These are phyloP conservation scores for Fregetta grallaria DNA, from an alignment of 2,113 vertebrate genomes.

Conservation along the genomic window DNA sequence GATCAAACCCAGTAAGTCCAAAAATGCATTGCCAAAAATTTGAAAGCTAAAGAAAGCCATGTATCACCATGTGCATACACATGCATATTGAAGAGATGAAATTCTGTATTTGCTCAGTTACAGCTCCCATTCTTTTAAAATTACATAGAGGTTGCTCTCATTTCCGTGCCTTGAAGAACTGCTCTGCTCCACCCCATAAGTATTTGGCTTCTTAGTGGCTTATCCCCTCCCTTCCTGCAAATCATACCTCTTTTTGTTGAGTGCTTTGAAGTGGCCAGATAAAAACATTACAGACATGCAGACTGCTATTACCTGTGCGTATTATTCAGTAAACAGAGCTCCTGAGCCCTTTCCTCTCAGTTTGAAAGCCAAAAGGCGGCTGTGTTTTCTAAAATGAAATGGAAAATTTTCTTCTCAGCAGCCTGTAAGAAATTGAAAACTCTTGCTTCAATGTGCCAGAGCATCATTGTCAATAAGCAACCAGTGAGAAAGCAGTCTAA, in stretches of 20 bases:
- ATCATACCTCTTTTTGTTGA: neutral
- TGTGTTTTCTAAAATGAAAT: neutral
- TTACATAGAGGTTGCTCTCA: neutral
- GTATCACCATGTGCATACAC: neutral
- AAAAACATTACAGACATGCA: neutral
- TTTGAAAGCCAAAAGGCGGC: neutral
- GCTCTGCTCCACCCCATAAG: neutral
- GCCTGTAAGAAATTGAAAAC: neutral
- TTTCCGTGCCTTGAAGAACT: neutral
- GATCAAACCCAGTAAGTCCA: neutral
- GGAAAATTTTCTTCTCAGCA: neutral
- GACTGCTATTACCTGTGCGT: neutral
- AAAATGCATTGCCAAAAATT: neutral
- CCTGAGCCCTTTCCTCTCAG: neutral
- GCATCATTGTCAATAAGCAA: neutral
- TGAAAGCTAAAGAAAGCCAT: neutral
- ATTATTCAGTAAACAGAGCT: neutral
- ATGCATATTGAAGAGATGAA: neutral
- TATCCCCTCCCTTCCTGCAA: neutral
- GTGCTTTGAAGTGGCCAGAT: neutral
- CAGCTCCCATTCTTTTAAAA: neutral
- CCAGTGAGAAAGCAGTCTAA: neutral
- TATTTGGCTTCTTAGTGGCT: neutral
- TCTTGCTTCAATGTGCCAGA: neutral
- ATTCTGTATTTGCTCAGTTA: neutral